Evolutionary conservation across 2,113 vertebrate species (phyloP).

Genomic region (Eolophus roseicapilla): DNA sequence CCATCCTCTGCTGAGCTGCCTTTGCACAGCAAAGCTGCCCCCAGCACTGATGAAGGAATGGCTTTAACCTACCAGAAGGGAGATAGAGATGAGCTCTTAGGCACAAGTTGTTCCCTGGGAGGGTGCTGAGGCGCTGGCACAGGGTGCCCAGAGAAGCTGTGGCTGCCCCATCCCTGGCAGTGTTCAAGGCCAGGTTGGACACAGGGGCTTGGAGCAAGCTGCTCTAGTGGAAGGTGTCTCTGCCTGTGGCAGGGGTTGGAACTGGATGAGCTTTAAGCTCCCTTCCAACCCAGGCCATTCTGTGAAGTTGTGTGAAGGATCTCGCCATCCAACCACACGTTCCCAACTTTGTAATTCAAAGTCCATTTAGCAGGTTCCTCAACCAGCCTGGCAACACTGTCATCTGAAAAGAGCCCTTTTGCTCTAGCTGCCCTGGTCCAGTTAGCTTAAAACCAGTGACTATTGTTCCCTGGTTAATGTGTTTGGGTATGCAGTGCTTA

Average conservation of each 20-base stretch:
- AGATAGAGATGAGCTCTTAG: background rate
- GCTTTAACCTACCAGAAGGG: background rate
- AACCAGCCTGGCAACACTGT: background rate
- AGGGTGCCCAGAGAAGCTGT: too few relatives aligned
- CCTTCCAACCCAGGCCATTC: background rate
- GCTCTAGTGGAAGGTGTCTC: too few relatives aligned
- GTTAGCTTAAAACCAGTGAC: background rate
- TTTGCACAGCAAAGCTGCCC: background rate
- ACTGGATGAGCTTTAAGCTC: background rate
- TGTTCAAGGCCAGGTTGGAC: too few relatives aligned
- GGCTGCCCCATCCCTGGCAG: too few relatives aligned
- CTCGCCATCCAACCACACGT: rapidly evolving
- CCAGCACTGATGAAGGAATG: background rate
- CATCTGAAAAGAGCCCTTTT: background rate
- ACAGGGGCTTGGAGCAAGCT: too few relatives aligned
- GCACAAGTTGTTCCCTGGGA: background rate
- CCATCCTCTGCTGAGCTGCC: rapidly evolving
- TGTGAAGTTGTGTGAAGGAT: background rate
- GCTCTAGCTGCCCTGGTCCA: background rate
- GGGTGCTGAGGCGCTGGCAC: background rate
- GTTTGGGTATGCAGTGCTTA: background rate
- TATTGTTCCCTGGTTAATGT: background rate
- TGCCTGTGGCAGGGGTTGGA: background rate
- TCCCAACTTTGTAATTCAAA: background rate
- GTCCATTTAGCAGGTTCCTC: background rate